These are phyloP conservation scores for Hedychridium roseum DNA, from an alignment of 2,888 invertebrate species.

Conservation along the genomic window DNA sequence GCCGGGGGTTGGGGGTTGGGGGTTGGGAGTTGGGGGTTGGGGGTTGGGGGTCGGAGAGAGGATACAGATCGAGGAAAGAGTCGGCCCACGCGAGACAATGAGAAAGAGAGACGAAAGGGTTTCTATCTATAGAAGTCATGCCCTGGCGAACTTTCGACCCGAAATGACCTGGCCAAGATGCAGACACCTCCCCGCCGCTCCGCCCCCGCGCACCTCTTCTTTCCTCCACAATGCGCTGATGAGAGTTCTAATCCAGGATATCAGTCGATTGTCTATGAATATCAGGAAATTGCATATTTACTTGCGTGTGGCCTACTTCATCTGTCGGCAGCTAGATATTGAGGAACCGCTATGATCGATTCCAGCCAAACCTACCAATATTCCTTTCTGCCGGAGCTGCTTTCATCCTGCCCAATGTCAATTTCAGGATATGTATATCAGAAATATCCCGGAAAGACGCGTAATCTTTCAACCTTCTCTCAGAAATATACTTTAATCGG, in stretches of 20 bases:
- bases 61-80: slow-evolving; percentile 22
- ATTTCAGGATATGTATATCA: too few species aligned
- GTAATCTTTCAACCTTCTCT: too few species aligned
- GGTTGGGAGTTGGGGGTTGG: neutral
- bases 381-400: too few species aligned
- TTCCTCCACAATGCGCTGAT: slow-evolving; percentile 15
- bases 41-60: slow-evolving; percentile 17
- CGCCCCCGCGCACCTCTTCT: neutral
- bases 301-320: slow-evolving; percentile 9
- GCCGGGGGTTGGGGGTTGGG: slow-evolving; percentile 33
- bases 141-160: slow-evolving; percentile 64
- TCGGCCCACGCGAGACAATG: neutral
- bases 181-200: slow-evolving; percentile 24
- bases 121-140: slow-evolving; percentile 46
- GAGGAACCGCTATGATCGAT: too few species aligned
- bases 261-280: slow-evolving; percentile 34
- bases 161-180: slow-evolving; percentile 53
- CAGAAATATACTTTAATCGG: too few species aligned
- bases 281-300: slow-evolving; percentile 27
- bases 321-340: too few species aligned
- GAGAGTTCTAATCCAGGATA: slow-evolving; percentile 28
- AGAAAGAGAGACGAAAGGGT: slow-evolving; percentile 8
- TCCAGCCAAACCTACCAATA: too few species aligned
- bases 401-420: too few species aligned
- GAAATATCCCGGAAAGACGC: too few species aligned